Evolutionary conservation across 2,888 invertebrate genomes (phyloP), one percentile per base, ranked within the genome.

Genomic region (Exephanes ischioxanthus): DNA sequence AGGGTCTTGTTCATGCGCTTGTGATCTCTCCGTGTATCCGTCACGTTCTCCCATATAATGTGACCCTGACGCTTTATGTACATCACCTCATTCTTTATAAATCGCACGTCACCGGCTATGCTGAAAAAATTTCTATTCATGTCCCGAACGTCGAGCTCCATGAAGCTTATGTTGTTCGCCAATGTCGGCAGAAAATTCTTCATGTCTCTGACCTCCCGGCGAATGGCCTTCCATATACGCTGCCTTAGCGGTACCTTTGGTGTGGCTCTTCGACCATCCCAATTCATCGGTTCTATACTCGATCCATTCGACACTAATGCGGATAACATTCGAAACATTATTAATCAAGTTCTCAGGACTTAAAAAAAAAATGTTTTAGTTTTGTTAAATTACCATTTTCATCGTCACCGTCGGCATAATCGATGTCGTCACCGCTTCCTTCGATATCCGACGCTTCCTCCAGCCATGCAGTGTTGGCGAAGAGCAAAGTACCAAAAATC

Each of bases 1-100:
- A 82, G 33, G 0, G 61, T 53, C 61, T 41, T 55, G 55, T 45
- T 77, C 53, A 86, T 63, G 3, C 72, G 53, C 5, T 78, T 83
- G 30, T 83, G 83, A 66, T 86, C 83, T 14, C 68, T 73, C 3
- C 83, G 76, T 1, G 83, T 66, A 7, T 83, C 80, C n/a, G 86
- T 80, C 1, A 83, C 63, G 58, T 83, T 86, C 55, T 80, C 53
- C 83, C 80, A 70, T 51, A 86, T 73, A 0, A 73, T 53, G 19
- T 75, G 73, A 1, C 41, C 55, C 48, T 83, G 73, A 1, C 37
- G 37, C 53, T 83, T 80, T 55, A 86, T 70, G 53, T 63, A 73
- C 5, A 45, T 61, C 6, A 82, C 16, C 30, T 86, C 86, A 9
- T 33, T 70, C 41, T 75, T 83, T 3, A 86, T 66, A 11, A 75